These are phyloP conservation scores for Spodoptera picta DNA, from an alignment of 2,888 invertebrate species.

Conservation along the genomic window DNA sequence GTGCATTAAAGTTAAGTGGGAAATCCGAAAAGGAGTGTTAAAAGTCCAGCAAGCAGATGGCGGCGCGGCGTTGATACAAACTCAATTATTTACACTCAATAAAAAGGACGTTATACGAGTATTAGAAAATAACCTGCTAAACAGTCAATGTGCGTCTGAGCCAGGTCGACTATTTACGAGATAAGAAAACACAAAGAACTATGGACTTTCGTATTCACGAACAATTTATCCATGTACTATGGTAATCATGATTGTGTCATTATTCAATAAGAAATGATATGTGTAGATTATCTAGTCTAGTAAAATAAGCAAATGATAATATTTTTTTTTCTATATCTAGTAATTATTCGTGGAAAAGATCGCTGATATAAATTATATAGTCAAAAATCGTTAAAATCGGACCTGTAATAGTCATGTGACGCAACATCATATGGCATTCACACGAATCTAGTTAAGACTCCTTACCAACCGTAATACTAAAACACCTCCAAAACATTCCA, in stretches of 20 bases:
- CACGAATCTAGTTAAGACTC: not conserved
- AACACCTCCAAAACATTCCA: too few relatives aligned
- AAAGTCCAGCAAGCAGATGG: conserved; percentile 81
- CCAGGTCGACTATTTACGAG: conserved; percentile 68
- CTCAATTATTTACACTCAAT: conserved; percentile 89
- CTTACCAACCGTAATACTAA: not conserved
- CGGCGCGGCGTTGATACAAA: conserved; percentile 84
- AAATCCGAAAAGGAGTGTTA: conserved; percentile 87
- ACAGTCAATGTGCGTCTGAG: conserved; percentile 64
- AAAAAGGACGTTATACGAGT: conserved; percentile 87
- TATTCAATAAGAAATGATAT: too few relatives aligned
- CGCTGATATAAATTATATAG: too few relatives aligned
- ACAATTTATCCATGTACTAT: conserved; percentile 8
- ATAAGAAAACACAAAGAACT: conserved; percentile 62
- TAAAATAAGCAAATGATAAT: too few relatives aligned
- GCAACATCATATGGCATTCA: too few relatives aligned
- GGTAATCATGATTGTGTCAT: not conserved
- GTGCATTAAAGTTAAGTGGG: conserved; percentile 87
- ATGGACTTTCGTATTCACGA: conserved; percentile 24
- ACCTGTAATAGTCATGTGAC: too few relatives aligned
- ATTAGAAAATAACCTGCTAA: conserved; percentile 83
- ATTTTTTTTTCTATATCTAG: too few relatives aligned
- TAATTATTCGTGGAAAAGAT: too few relatives aligned
- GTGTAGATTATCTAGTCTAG: too few relatives aligned
- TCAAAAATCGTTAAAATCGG: too few relatives aligned